phyloP scores from a whole-genome alignment of 2,888 invertebrate genomes.

The Tachina grossa region DNA sequence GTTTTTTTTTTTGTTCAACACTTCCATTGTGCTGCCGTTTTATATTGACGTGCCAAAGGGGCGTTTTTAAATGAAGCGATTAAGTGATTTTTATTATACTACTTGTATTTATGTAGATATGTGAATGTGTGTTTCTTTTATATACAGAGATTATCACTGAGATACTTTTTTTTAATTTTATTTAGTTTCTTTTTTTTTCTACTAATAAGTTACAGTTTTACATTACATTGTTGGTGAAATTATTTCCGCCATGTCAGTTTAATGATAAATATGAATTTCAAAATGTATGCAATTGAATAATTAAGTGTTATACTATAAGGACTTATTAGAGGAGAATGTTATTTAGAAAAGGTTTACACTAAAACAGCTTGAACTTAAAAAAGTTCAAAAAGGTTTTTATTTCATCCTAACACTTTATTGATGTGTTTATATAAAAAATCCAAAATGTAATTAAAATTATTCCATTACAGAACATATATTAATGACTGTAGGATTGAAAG shows the following conservation, averaged over 20 bases:
- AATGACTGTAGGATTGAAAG: no score
- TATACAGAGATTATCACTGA: conserved; percentile 37
- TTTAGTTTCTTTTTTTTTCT: background rate
- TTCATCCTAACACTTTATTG: no score
- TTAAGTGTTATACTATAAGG: background rate
- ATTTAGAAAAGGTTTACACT: background rate
- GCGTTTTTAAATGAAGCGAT: conserved; percentile 72
- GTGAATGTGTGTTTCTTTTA: background rate
- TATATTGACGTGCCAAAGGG: conserved; percentile 63
- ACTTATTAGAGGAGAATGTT: background rate
- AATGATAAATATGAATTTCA: conserved; percentile 47
- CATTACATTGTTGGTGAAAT: conserved; percentile 27
- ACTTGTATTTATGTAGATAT: conserved; percentile 15
- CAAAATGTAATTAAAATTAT: no score
- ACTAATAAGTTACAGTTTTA: conserved; percentile 2
- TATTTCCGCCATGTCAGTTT: conserved; percentile 49
- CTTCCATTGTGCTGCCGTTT: background rate
- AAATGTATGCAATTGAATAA: background rate
- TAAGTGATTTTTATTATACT: conserved; percentile 63
- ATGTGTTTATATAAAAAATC: no score
- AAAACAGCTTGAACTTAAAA: no score
- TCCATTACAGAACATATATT: no score
- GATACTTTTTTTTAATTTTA: background rate
- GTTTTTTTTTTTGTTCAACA: background rate
- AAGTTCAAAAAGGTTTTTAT: no score